Conservation (phyloP, 2,797 vertebrate species). For the Sciurus carolinensis region DNA sequence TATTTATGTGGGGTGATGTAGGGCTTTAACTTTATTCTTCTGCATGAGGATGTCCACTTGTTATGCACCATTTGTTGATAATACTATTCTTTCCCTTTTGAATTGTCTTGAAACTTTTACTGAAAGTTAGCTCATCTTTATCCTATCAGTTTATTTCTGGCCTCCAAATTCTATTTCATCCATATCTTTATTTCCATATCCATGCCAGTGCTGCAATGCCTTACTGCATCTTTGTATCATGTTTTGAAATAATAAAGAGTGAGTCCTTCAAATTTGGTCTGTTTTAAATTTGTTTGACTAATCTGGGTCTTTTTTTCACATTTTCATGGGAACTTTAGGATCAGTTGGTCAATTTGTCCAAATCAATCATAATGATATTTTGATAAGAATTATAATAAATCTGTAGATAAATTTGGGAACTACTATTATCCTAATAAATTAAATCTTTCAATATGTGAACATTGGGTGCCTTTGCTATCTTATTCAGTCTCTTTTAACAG, state of each 20-base stretch:
- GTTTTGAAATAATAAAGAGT: neutral
- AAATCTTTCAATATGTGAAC: neutral
- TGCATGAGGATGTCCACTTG: neutral
- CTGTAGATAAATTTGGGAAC: neutral
- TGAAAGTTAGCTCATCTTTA: neutral
- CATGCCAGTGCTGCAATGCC: neutral
- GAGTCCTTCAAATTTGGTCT: neutral
- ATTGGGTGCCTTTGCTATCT: too few species aligned
- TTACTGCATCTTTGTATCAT: neutral
- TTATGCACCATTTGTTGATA: neutral
- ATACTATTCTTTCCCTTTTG: neutral
- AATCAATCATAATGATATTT: neutral
- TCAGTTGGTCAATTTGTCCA: neutral
- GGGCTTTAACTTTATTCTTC: too few species aligned
- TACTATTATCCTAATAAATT: neutral
- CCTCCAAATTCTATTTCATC: neutral
- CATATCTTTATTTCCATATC: neutral
- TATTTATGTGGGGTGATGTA: too few species aligned
- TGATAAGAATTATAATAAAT: neutral
- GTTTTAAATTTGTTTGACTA: neutral
- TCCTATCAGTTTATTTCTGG: neutral
- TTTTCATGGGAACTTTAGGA: neutral
- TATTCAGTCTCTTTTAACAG: neutral
- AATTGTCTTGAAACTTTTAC: neutral
- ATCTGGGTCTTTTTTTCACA: neutral